Evolutionary conservation across 2,113 vertebrate species (phyloP), one percentile per base, ranked within the genome.

Genomic region (Burhinus oedicnemus): DNA sequence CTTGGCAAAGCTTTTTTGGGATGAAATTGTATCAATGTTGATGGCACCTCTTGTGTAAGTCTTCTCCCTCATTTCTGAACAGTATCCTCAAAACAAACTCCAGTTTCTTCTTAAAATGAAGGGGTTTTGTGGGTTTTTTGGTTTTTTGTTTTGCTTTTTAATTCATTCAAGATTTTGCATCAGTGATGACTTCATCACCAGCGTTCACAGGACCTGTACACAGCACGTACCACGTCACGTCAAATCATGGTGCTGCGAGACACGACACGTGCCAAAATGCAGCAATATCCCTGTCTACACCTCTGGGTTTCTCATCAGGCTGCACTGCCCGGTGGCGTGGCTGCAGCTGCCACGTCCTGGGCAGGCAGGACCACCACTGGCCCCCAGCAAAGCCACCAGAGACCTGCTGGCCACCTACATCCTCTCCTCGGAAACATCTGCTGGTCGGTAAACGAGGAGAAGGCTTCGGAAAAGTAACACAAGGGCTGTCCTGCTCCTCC

Each of bases 211-310:
- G 18, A 66, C 36, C 51, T 0, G 1, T 12, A 22, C 8, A 10
- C 21, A 20, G 36, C 7, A 1, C 7, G 5, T 20, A 34, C 72
- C 25, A 9, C 40, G 7, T 8, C 72, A 29, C 6, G 0, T 18
- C 57, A 32, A 22, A 42, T 32, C 58, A 27, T 2, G 1, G 15
- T 7, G 0, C 13, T 2, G 1, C 2, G 0, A 61, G 55, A 27
- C 49, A 7, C 2, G 0, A 42, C 12, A 14, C 44, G 44, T 44
- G 44, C 44, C 44, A 44, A 44, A 44, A 15, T 14, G 44, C 15
- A 14, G 14, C 44, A 44, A 23, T 2, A 26, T 34, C 25, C 23
- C 29, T 5, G 9, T 12, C 38, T 26, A 45, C 36, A 58, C 49
- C 26, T 6, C 15, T 27, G 65, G 11, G 51, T 42, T 38, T 66